Percentiles rank a stretch among this genome's conserved stretches.
Evolutionary conservation across 2,797 vertebrate genomes (phyloP).

Genomic region (Choloepus didactylus): DNA sequence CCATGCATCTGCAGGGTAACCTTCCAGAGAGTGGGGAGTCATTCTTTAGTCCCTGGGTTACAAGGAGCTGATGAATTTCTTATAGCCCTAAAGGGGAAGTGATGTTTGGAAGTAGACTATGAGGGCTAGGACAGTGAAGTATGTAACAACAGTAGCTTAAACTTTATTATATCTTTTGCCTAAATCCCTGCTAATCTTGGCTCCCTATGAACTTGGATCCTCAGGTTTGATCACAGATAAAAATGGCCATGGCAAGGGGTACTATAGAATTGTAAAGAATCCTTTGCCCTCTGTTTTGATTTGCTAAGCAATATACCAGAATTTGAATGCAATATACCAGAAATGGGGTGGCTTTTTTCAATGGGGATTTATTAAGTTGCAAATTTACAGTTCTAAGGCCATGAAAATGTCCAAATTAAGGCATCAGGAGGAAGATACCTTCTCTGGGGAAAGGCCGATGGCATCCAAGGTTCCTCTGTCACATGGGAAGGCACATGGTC

Average conservation of each 20-base stretch:
- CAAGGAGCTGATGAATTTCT: background rate
- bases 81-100: background rate
- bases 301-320: too few species aligned
- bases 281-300: background rate
- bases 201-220: background rate
- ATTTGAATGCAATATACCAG: too few species aligned
- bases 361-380: too few species aligned
- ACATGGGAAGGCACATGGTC: too few species aligned
- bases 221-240: background rate
- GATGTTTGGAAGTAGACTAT: background rate
- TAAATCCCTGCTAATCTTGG: conserved; percentile 14
- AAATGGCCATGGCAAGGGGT: background rate
- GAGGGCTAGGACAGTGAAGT: background rate
- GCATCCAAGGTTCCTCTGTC: too few species aligned
- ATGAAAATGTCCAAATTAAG: too few species aligned
- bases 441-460: too few species aligned
- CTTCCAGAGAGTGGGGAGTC: background rate
- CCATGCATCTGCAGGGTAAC: background rate
- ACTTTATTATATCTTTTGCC: background rate
- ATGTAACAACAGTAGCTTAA: background rate
- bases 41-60: background rate
- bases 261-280: background rate
- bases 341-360: too few species aligned
- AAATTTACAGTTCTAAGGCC: too few species aligned
- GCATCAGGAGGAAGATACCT: too few species aligned